Conservation (phyloP, 2,888 invertebrate genomes). For the Thalpophila matura region DNA sequence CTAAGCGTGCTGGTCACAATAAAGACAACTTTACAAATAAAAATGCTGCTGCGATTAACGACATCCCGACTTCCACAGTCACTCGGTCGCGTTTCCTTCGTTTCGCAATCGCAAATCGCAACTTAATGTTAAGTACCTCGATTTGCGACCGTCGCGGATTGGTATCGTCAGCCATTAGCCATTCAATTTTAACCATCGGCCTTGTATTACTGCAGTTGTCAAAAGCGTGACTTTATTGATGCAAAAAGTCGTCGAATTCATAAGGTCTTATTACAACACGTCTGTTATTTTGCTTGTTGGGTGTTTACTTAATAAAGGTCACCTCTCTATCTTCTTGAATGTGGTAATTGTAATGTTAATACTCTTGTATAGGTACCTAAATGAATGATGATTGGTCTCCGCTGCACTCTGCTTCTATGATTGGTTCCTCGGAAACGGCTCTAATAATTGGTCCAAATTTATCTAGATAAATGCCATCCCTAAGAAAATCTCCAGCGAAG, state of each 20-base stretch:
- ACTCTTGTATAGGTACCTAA: too few species aligned
- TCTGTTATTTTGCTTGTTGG: neutral
- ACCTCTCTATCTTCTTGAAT: neutral
- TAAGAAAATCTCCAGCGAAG: too few species aligned
- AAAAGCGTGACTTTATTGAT: constrained; percentile 46
- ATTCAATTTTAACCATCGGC: constrained; percentile 35
- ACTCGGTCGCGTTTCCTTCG: constrained; percentile 27
- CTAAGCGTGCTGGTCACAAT: too few species aligned
- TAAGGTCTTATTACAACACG: constrained; percentile 43
- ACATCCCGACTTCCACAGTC: neutral
- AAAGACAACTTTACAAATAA: neutral
- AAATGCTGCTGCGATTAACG: neutral
- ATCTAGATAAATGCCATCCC: too few species aligned
- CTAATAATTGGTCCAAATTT: too few species aligned
- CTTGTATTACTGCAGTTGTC: constrained; percentile 28
- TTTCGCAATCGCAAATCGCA: constrained; percentile 20
- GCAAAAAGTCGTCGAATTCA: constrained; percentile 37
- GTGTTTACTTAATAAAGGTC: neutral
- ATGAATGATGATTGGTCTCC: too few species aligned
- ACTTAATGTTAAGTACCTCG: constrained; percentile 5
- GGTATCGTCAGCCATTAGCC: constrained; percentile 21
- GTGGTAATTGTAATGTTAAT: neutral
- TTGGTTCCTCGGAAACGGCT: too few species aligned
- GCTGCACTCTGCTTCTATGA: too few species aligned
- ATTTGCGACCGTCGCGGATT: constrained; percentile 22